A percentile compares a stretch with the other conserved stretches of the same genome.
Conservation (phyloP, 2,888 invertebrate genomes). For the Cenopis cana region DNA sequence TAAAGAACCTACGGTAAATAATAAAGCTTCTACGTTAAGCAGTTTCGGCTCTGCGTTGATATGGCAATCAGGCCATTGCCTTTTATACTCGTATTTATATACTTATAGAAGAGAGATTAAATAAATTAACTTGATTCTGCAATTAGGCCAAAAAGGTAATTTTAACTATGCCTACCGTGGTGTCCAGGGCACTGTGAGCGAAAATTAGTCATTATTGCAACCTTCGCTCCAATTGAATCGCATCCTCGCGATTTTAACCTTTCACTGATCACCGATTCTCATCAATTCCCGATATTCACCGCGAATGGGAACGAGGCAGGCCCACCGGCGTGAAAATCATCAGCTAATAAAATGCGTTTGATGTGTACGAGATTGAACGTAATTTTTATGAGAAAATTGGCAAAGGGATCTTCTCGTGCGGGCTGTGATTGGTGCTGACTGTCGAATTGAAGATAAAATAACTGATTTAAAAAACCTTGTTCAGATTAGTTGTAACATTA, state of each 20-base stretch:
- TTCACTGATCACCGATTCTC: constrained; percentile 11
- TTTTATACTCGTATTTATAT: no score
- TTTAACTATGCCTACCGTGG: constrained; percentile 1
- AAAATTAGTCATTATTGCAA: constrained; percentile 50
- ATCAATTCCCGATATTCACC: not conserved
- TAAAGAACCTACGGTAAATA: no score
- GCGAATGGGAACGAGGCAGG: constrained; percentile 9
- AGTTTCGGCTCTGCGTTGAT: no score
- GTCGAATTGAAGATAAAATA: not conserved
- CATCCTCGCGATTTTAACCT: constrained; percentile 26
- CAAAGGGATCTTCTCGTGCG: not conserved
- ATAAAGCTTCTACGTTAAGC: no score
- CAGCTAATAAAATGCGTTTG: constrained; percentile 25
- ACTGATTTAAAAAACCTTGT: no score
- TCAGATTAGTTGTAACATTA: no score
- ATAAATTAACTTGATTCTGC: no score
- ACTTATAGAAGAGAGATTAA: no score
- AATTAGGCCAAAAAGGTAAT: no score
- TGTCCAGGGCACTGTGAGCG: constrained; percentile 17
- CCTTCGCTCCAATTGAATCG: constrained; percentile 40
- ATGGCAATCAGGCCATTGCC: no score
- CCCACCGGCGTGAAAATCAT: constrained; percentile 14
- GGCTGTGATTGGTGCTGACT: not conserved
- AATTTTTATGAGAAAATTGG: constrained; percentile 4
- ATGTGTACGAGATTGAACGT: constrained; percentile 21